Percentiles rank a stretch among this genome's conserved stretches.
phyloP scores from a whole-genome alignment of 2,113 vertebrate genomes.

The Passer montanus region DNA sequence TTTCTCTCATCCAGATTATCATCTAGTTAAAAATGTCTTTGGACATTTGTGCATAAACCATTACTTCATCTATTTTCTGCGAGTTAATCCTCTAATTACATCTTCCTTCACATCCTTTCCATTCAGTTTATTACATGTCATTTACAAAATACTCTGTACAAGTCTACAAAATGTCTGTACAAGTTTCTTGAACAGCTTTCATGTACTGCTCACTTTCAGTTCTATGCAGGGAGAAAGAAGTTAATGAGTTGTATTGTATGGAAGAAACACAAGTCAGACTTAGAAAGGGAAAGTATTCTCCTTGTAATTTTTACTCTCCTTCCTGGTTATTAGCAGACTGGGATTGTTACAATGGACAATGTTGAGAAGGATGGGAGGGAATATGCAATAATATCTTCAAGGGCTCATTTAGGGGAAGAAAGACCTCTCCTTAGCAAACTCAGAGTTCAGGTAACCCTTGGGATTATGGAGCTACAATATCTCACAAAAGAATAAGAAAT shows the following conservation, averaged over 20 bases:
- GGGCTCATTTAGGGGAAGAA: not conserved
- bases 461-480: not conserved
- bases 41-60: not conserved
- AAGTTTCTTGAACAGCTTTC: not conserved
- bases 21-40: not conserved
- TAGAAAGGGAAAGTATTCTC: not conserved
- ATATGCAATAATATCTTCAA: not conserved
- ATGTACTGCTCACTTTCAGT: not conserved
- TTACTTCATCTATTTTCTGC: not conserved
- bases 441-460: not conserved
- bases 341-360: not conserved
- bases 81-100: not conserved
- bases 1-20: not conserved
- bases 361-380: not conserved
- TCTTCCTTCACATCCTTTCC: not conserved
- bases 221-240: not conserved
- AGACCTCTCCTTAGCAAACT: not conserved
- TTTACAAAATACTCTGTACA: not conserved
- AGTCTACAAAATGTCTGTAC: not conserved
- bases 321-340: not conserved
- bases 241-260: not conserved
- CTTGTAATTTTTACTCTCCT: not conserved
- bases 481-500: not conserved
- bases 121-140: not conserved
- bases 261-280: not conserved